These are phyloP conservation scores for Bubo blakistoni DNA, from an alignment of 2,113 vertebrate species.

Conservation along the genomic window DNA sequence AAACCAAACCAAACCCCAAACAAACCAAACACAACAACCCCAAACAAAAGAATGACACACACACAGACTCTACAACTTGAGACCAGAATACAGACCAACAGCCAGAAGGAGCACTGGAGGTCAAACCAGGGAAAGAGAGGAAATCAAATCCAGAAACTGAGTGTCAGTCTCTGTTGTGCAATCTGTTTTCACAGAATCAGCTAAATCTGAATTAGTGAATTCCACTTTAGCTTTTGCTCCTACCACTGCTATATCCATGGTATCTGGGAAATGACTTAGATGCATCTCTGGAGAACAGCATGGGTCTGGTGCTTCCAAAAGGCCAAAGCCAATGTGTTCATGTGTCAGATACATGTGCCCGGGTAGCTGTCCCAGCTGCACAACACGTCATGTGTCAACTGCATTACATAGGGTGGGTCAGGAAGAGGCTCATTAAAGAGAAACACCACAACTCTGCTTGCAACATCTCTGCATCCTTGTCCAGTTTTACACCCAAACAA, in stretches of 20 bases:
- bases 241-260: neutral
- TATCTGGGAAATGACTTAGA: conserved; percentile 47
- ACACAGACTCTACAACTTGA: neutral
- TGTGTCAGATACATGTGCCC: conserved; percentile 51
- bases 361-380: conserved; percentile 53
- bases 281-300: conserved; percentile 32
- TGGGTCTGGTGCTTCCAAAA: conserved; percentile 39
- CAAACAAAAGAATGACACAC: no score
- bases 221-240: conserved; percentile 12
- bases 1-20: neutral
- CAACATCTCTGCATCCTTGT: conserved; percentile 61
- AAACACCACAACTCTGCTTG: conserved; percentile 57
- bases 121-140: neutral
- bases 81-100: neutral
- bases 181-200: neutral
- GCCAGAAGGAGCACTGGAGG: neutral
- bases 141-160: conserved; percentile 63
- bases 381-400: conserved; percentile 66
- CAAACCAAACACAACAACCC: neutral
- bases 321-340: conserved; percentile 49
- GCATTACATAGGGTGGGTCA: conserved; percentile 61
- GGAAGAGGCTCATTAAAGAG: conserved; percentile 69
- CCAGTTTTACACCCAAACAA: conserved; percentile 39
- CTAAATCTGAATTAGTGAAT: conserved; percentile 2
- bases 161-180: neutral